Base-by-base conservation (phyloP, 2,888 invertebrate species). In the Creontiades dilutus region DNA sequence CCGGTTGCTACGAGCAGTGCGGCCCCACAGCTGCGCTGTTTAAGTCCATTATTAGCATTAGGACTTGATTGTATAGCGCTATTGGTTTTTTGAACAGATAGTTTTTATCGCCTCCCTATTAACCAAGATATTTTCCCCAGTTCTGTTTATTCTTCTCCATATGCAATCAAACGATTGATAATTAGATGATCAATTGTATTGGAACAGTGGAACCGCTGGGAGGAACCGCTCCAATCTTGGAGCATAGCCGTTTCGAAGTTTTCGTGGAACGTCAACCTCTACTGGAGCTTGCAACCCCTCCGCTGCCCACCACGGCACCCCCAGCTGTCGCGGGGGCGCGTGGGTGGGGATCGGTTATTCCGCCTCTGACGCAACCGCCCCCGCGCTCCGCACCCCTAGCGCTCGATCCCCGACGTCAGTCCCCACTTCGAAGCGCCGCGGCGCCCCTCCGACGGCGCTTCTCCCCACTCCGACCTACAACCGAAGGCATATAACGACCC, bases 401-500 rank as follows among this genome's bases (percentile, higher is more conserved):
- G 23, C 23, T 16, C 23, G 52, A 47, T 19, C 82, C 48, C 19
- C 57, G 52, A 52, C 84, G 55, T 84, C 84, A 57, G 27, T 55
- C 37, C 84, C 84, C 46, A 19, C 57, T n/a, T 55, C 23, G n/a
- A 37, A 37, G 37, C 82, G n/a, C 19, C 55, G 11, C 82, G 52
- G 52, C 28, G 14, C 52, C 28, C 19, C 16, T 82, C 82, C 75
- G 13, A 14, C 76, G 76, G 13, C 76, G 28, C 61, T 23, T 4
- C n/a, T 57, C 61, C 48, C 37, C 61, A 16, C 46, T n/a, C 85
- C 85, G 85, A 13, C 85, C 57, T 16, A 46, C 37, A 13, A 86
- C 86, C 86, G 86, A 86, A 61, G 86, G 68, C 86, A 86, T 86
- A 86, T 86, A 86, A 86, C 86, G 86, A 86, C 86, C 86, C 84